Evolutionary conservation across 2,113 vertebrate species (phyloP), one percentile per base, ranked within the genome.

Genomic region (Excalfactoria chinensis): DNA sequence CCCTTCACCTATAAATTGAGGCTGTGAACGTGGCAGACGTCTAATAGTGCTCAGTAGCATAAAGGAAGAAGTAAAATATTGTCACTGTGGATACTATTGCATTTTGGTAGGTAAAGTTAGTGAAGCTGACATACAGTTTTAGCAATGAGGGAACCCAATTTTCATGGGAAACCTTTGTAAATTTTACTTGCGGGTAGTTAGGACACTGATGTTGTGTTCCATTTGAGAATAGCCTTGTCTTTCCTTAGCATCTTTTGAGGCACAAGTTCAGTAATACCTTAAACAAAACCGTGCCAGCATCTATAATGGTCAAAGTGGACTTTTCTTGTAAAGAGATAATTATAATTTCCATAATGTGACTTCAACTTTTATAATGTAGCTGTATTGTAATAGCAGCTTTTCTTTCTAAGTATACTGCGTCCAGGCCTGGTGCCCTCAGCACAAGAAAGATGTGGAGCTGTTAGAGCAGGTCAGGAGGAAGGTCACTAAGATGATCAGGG

Each of bases 1-100:
- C 34, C 63, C 19, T n/a, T 2, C 64, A 8, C 19, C 60, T 40
- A 4, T 69, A 77, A 77, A 71, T 56, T 14, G 51, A 46, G 60
- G 25, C 55, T 51, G 69, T 16, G 63, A 48, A 72, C 10, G 58
- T 48, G 81, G 84, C 34, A 58, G 66, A 26, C 3, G 6, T 41
- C 41, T 74, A 11, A 34, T 15, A 13, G 49, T 11, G 48, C 37
- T 87, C n/a, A 1, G 4, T 3, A 21, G 55, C 40, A 32, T 10
- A 53, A 75, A 71, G 40, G 16, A 26, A 41, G 44, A 51, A 51
- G 18, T 23, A 74, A 44, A 76, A 75, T 82, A 56, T 2, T 3
- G 43, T 3, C 9, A 0, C 9, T 25, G 56, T 2, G 1, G 56
- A 30, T 44, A 0, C 4, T 15, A 1, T 15, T 37, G 66, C 4